phyloP scores from a whole-genome alignment of 2,888 invertebrate species.

The Nephrotoma appendiculata region DNA sequence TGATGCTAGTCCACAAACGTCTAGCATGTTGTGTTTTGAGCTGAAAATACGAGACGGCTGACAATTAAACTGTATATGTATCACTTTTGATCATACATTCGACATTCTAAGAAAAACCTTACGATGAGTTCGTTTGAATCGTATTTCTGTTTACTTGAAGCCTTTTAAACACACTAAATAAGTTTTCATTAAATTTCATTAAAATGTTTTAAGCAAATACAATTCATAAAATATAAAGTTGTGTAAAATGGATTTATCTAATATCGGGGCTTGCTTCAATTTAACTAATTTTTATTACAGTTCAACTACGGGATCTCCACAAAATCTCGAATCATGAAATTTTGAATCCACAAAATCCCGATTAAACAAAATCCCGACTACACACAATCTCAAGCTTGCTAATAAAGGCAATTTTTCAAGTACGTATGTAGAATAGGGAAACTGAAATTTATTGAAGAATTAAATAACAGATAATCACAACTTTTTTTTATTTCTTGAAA shows the following conservation, averaged over 20 bases:
- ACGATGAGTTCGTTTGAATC: neutral
- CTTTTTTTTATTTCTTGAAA: too few relatives aligned
- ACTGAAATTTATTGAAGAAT: too few relatives aligned
- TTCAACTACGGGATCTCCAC: too few relatives aligned
- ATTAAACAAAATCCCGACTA: too few relatives aligned
- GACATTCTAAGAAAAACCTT: neutral
- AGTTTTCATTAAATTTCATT: neutral
- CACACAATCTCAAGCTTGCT: too few relatives aligned
- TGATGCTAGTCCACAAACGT: too few relatives aligned
- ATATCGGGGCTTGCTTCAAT: conserved; percentile 54
- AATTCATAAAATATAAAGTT: neutral
- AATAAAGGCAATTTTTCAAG: too few relatives aligned
- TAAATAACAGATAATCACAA: too few relatives aligned
- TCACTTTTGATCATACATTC: neutral
- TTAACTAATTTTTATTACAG: conserved; percentile 74
- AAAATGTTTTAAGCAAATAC: neutral
- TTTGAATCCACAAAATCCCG: too few relatives aligned
- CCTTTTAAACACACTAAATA: neutral
- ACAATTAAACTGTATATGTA: neutral
- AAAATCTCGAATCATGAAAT: too few relatives aligned
- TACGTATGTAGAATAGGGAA: too few relatives aligned
- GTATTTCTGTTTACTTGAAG: neutral
- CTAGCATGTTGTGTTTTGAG: too few relatives aligned
- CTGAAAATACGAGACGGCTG: neutral
- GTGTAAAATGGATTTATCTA: conserved; percentile 33